These are phyloP conservation scores for Pristiophorus japonicus DNA, from an alignment of 2,113 vertebrate species.

Conservation along the genomic window DNA sequence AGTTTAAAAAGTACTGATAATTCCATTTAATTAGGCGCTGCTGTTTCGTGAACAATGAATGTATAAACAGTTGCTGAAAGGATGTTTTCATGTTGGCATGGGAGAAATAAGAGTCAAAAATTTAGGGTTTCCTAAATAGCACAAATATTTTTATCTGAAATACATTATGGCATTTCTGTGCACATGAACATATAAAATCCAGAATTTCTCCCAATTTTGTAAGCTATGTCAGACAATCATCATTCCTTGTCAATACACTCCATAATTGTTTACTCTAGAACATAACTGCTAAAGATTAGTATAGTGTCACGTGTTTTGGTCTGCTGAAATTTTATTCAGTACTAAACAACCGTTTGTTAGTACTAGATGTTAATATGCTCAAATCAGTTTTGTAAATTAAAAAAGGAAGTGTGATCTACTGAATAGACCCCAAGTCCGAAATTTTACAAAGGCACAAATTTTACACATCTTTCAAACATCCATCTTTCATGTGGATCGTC, in stretches of 20 bases:
- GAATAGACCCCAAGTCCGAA: background rate
- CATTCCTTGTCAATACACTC: background rate
- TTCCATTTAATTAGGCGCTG: background rate
- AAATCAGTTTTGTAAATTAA: background rate
- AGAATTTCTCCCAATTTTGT: background rate
- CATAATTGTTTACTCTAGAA: background rate
- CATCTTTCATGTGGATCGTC: background rate
- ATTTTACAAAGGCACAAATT: background rate
- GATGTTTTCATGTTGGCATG: background rate
- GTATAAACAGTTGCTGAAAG: background rate
- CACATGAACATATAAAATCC: background rate
- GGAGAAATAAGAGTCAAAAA: background rate
- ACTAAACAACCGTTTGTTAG: background rate
- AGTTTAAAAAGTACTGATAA: conserved; percentile 4
- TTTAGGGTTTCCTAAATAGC: background rate
- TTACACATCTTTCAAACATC: background rate
- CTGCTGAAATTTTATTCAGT: background rate
- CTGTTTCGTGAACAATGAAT: background rate
- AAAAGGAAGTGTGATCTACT: background rate
- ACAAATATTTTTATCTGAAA: conserved; percentile 17
- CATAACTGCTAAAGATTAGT: background rate
- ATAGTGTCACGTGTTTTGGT: background rate
- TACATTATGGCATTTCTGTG: background rate
- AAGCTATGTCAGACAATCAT: background rate
- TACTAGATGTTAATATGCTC: background rate